These are phyloP conservation scores for Ceriagrion tenellum DNA, from an alignment of 2,888 invertebrate species.

Conservation along the genomic window DNA sequence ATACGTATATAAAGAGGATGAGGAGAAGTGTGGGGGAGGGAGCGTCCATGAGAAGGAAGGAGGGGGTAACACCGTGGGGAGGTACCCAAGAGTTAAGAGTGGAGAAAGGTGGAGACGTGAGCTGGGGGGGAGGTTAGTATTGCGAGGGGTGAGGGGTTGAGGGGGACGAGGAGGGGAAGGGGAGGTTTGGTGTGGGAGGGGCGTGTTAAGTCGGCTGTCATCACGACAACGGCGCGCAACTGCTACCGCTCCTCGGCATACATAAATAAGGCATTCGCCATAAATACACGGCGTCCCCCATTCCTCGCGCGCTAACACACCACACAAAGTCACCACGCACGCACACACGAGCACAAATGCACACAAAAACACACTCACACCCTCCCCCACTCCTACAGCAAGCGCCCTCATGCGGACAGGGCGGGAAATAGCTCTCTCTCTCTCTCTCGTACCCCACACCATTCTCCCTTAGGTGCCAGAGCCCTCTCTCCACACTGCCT, in stretches of 20 bases:
- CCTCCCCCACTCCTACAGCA: background rate
- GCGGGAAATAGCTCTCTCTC: constrained; percentile 31
- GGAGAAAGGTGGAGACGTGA: background rate
- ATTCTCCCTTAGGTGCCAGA: no score
- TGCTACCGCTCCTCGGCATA: constrained; percentile 63
- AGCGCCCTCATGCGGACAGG: constrained; percentile 22
- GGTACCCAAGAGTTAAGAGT: background rate
- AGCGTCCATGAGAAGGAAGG: background rate
- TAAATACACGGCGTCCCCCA: constrained; percentile 49
- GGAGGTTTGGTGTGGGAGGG: constrained; percentile 23
- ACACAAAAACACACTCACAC: background rate
- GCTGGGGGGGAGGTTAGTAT: background rate
- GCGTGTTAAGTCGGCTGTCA: constrained; percentile 62
- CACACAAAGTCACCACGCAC: background rate
- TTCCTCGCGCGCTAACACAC: background rate
- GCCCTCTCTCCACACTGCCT: background rate
- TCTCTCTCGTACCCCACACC: background rate
- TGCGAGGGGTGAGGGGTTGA: background rate
- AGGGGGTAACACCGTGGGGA: background rate
- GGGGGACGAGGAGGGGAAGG: background rate
- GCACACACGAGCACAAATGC: background rate
- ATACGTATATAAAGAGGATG: background rate
- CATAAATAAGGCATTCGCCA: constrained; percentile 66
- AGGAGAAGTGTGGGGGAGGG: background rate
- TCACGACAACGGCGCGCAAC: constrained; percentile 64